Conservation (phyloP, 1,140 invertebrate genomes). For the Neomicropteryx cornuta region DNA sequence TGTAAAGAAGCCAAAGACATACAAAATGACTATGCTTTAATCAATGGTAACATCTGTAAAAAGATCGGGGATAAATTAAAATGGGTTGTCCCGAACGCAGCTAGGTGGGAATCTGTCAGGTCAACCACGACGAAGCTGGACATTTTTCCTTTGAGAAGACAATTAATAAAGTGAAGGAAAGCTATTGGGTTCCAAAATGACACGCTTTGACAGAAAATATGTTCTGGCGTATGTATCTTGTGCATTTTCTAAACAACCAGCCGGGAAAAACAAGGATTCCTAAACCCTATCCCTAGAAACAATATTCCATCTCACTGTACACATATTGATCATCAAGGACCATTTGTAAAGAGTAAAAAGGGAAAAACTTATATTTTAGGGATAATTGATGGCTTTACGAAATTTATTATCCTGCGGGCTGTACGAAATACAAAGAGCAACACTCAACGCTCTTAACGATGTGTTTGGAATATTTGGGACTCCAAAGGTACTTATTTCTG, state of each 20-base stretch:
- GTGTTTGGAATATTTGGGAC: slow-evolving; percentile 2
- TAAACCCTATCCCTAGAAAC: slow-evolving; percentile 11
- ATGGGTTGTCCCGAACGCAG: slow-evolving; percentile 6
- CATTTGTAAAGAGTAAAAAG: slow-evolving; percentile 6
- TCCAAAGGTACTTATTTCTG: slow-evolving; percentile 4
- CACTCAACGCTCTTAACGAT: neutral
- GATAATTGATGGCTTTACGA: slow-evolving; percentile 19
- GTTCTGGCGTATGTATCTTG: slow-evolving; percentile 6
- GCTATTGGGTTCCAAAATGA: slow-evolving; percentile 15
- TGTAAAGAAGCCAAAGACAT: slow-evolving; percentile 3
- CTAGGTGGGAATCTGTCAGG: slow-evolving; percentile 7
- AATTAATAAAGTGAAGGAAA: slow-evolving; percentile 12
- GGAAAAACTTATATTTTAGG: slow-evolving; percentile 17
- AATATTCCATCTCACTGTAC: slow-evolving; percentile 9
- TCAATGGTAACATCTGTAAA: slow-evolving; percentile 5
- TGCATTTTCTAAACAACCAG: slow-evolving; percentile 4
- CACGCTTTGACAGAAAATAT: slow-evolving; percentile 1
- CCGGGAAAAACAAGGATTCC: slow-evolving; percentile 10
- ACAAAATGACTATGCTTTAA: slow-evolving; percentile 3
- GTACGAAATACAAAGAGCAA: slow-evolving; percentile 3
- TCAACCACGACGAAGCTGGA: slow-evolving; percentile 14
- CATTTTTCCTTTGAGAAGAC: slow-evolving; percentile 15
- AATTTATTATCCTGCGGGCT: slow-evolving; percentile 8
- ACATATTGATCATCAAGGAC: slow-evolving; percentile 14
- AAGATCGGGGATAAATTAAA: slow-evolving; percentile 2